Percentiles rank a stretch among this genome's conserved stretches.
phyloP scores from a whole-genome alignment of 1,140 invertebrate genomes.

The Metaphire vulgaris region DNA sequence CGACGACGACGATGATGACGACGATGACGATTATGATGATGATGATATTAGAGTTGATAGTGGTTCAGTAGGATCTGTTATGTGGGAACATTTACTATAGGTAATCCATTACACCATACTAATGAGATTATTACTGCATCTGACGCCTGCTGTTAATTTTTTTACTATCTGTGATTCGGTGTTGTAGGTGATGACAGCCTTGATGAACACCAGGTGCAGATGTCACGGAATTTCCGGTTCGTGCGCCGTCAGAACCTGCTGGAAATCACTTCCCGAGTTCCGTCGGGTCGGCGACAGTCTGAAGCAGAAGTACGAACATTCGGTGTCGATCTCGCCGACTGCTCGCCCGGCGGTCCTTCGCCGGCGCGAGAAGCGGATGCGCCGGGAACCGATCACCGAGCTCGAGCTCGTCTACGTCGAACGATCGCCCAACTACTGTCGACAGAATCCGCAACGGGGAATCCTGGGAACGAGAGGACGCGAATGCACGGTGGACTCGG shows the following conservation, averaged over 20 bases:
- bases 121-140: constrained; percentile 4
- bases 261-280: constrained; percentile 80
- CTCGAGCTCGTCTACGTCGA: constrained; percentile 60
- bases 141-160: neutral
- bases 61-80: constrained; percentile 4
- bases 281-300: constrained; percentile 71
- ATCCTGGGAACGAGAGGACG: constrained; percentile 60
- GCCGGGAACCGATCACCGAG: constrained; percentile 55
- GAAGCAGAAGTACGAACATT: constrained; percentile 71
- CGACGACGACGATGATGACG: neutral
- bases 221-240: constrained; percentile 94
- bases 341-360: too few species aligned
- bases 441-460: constrained; percentile 56
- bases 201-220: constrained; percentile 60
- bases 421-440: constrained; percentile 65
- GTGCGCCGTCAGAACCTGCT: constrained; percentile 89
- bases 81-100: neutral
- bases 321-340: constrained; percentile 65
- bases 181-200: constrained; percentile 49
- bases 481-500: constrained; percentile 57
- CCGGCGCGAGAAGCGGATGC: constrained; percentile 37
- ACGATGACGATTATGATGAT: too few species aligned
- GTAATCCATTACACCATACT: neutral
- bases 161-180: too few species aligned
- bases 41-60: too few species aligned